Evolutionary conservation across 2,113 vertebrate species (phyloP), one percentile per base, ranked within the genome.

Genomic region (Protobothrops flavoviridis): DNA sequence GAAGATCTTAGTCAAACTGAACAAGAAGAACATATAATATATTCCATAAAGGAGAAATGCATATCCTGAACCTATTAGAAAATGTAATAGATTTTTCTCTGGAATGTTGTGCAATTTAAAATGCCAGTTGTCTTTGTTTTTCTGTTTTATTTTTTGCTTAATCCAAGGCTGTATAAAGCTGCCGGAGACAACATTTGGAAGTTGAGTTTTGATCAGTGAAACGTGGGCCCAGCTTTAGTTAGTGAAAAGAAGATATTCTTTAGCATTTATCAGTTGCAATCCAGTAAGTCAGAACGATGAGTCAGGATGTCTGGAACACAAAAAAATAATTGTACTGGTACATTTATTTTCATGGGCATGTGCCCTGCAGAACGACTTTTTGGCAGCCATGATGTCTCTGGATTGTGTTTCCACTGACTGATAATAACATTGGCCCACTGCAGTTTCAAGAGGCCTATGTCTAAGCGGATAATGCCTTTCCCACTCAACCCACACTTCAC

Each of bases 401-500:
- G 57, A 23, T 64, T 92, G 48, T 23, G 29, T 92, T 87, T 88
- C 85, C 57, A 64, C 85, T 92, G 61, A 87, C 85, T 92, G 85
- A 92, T 87, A 88, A 92, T 53, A 87, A 52, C 57, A 87, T 53
- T 87, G 57, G 85, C 57, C 91, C 57, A 92, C 6, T 88, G 91
- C 91, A 69, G 29, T 50, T 87, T 88, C 29, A 88, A 92, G 91
- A 92, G 56, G 56, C 91, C 48, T 64, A 13, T 53, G 91, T 87
- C 59, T n/a, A 92, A 26, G 45, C 50, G 45, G 91, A 92, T 92
- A 92, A 92, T 33, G 45, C 57, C 56, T 92, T 92, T 50, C 45
- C n/a, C 85, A 88, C 91, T 92, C 91, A 64, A 12, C n/a, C n/a
- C 85, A 92, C 86, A 92, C 91, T 88, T 53, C 5, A 21, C n/a